These are phyloP conservation scores for Blastobasis adustella DNA, from an alignment of 2,888 invertebrate genomes.

Conservation along the genomic window DNA sequence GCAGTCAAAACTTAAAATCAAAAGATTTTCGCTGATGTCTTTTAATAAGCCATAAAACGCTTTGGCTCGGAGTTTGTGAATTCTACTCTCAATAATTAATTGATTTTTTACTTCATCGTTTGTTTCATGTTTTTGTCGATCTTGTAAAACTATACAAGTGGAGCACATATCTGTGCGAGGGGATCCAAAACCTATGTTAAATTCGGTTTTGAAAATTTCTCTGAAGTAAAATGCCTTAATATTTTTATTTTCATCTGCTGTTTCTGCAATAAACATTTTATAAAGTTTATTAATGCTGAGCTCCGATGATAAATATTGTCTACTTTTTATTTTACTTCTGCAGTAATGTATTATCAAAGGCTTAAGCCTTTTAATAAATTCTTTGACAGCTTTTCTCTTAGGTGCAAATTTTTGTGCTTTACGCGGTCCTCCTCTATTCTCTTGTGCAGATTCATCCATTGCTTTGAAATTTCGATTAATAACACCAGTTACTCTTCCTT, in stretches of 20 bases:
- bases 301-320: conserved; percentile 16
- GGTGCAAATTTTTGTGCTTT: conserved; percentile 12
- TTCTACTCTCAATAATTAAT: background rate
- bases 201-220: conserved; percentile 17
- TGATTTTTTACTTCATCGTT: background rate
- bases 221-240: conserved; percentile 16
- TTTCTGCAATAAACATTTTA: conserved; percentile 14
- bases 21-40: conserved; percentile 13
- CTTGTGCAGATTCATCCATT: conserved; percentile 10
- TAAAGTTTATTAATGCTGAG: conserved; percentile 14
- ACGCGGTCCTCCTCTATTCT: conserved; percentile 15
- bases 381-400: conserved; percentile 13
- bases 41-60: conserved; percentile 18
- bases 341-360: conserved; percentile 17
- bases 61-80: background rate
- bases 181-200: conserved; percentile 21
- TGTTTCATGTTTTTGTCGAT: conserved; percentile 18
- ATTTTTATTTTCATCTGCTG: conserved; percentile 1
- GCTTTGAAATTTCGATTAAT: conserved; percentile 13
- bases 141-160: conserved; percentile 15
- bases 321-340: conserved; percentile 10
- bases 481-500: conserved; percentile 15
- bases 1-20: conserved; percentile 16
- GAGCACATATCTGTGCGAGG: conserved; percentile 20
- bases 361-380: conserved; percentile 14